Evolutionary conservation across 92 coral and sea anemone genomes (phyloP).

Genomic region (Umimayanthus kanabou): DNA sequence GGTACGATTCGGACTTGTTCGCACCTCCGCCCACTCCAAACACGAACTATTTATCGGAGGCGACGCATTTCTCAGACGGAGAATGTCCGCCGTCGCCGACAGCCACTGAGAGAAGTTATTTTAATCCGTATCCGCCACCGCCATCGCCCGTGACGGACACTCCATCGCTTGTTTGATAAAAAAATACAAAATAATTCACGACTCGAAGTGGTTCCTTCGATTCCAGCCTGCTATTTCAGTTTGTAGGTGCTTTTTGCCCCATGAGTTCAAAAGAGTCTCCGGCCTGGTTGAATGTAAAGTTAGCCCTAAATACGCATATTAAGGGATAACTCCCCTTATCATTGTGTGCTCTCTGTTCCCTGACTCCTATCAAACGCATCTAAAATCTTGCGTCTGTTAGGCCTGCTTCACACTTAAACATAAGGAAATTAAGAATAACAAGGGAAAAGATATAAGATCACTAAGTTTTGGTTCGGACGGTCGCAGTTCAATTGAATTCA

Average conservation of each 20-base stretch:
- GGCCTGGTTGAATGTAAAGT: too few relatives aligned
- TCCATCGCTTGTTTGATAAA: constrained; percentile 81
- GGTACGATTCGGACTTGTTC: constrained; percentile 80
- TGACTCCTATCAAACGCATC: too few relatives aligned
- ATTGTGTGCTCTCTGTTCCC: too few relatives aligned
- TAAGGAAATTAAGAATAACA: too few relatives aligned
- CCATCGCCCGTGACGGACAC: constrained; percentile 99
- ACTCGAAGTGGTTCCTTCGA: constrained; percentile 32
- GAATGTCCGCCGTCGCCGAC: constrained; percentile 97
- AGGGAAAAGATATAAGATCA: too few relatives aligned
- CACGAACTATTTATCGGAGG: constrained; percentile 96
- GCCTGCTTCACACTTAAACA: too few relatives aligned
- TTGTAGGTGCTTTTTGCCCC: not conserved
- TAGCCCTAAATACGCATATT: too few relatives aligned
- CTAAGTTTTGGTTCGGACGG: too few relatives aligned
- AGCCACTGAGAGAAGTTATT: constrained; percentile 82
- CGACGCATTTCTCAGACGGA: constrained; percentile 88
- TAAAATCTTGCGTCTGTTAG: too few relatives aligned
- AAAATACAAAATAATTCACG: constrained; percentile 23
- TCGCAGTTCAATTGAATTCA: too few relatives aligned
- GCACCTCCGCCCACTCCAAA: constrained; percentile 99
- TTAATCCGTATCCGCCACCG: constrained; percentile 96
- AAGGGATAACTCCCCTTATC: too few relatives aligned
- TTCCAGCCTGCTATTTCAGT: not conserved
- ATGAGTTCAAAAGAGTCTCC: not conserved